Evolutionary conservation across 2,888 invertebrate genomes (phyloP).

Genomic region (Plebejus anna): DNA sequence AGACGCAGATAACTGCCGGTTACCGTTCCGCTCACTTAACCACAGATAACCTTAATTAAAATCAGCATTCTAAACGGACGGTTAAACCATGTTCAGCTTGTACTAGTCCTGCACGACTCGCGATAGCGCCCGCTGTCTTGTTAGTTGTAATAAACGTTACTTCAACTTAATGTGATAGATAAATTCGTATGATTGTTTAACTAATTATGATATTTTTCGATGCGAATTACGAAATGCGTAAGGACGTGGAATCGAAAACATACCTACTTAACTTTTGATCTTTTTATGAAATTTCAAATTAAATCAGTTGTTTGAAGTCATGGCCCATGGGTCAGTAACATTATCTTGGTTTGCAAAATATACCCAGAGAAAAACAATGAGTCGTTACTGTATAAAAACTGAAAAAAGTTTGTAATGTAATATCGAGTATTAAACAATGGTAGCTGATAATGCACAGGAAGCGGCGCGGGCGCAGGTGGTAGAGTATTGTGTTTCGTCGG

Average conservation of each 20-base stretch:
- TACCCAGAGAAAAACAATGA: neutral
- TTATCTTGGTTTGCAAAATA: neutral
- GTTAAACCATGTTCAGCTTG: conserved; percentile 12
- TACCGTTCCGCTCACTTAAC: conserved; percentile 34
- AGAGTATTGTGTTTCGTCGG: conserved; percentile 24
- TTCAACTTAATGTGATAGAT: neutral
- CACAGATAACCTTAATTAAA: conserved; percentile 36
- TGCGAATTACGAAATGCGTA: too few relatives aligned
- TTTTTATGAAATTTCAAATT: too few relatives aligned
- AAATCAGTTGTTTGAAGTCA: too few relatives aligned
- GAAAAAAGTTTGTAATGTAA: conserved; percentile 2
- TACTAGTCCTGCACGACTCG: neutral
- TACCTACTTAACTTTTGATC: too few relatives aligned
- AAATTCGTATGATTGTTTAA: neutral
- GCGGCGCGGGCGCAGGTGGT: conserved; percentile 10
- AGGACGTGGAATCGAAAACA: too few relatives aligned
- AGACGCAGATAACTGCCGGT: conserved; percentile 34
- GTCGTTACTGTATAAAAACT: conserved; percentile 9
- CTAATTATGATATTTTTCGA: too few relatives aligned
- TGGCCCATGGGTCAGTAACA: neutral
- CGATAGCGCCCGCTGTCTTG: neutral
- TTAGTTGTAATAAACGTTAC: neutral
- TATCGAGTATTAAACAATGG: conserved; percentile 15
- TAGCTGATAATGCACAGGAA: conserved; percentile 21
- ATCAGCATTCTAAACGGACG: conserved; percentile 33